phyloP scores from a whole-genome alignment of 2,797 vertebrate species.

The Aythya fuligula region DNA sequence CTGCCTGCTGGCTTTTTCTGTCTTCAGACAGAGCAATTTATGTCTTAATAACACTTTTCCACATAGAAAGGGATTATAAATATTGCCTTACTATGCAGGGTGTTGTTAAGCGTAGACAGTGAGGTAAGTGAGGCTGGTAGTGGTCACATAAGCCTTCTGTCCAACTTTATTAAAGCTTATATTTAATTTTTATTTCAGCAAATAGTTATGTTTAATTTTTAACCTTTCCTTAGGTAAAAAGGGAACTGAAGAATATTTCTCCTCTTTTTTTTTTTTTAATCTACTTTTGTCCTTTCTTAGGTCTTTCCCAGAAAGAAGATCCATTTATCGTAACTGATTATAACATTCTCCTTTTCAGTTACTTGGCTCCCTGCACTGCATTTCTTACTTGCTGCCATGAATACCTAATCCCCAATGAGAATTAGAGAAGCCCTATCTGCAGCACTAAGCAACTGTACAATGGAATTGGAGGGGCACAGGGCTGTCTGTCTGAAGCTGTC shows the following conservation, averaged over 20 bases:
- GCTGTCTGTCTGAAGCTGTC: not conserved
- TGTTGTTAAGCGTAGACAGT: not conserved
- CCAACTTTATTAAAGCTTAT: not conserved
- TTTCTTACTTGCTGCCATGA: not conserved
- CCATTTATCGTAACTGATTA: not conserved
- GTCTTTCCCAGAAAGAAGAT: constrained; percentile 1
- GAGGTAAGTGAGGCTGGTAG: not conserved
- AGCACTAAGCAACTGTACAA: rapidly evolving
- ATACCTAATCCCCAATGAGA: not conserved
- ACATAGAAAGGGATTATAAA: not conserved
- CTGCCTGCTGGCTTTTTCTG: not conserved
- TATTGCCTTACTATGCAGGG: not conserved
- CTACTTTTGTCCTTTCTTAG: not conserved
- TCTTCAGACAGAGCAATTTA: not conserved
- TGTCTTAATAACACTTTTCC: not conserved
- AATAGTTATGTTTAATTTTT: not conserved
- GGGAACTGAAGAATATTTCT: not conserved
- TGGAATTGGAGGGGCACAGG: rapidly evolving
- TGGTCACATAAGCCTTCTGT: not conserved
- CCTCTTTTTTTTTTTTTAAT: not conserved
- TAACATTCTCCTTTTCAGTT: not conserved
- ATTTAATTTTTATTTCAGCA: constrained; percentile 4
- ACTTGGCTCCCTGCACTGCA: not conserved
- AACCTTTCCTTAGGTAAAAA: not conserved
- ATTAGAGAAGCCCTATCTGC: not conserved